Conservation (phyloP, 2,888 invertebrate genomes). For the Dendrolimus houi region DNA sequence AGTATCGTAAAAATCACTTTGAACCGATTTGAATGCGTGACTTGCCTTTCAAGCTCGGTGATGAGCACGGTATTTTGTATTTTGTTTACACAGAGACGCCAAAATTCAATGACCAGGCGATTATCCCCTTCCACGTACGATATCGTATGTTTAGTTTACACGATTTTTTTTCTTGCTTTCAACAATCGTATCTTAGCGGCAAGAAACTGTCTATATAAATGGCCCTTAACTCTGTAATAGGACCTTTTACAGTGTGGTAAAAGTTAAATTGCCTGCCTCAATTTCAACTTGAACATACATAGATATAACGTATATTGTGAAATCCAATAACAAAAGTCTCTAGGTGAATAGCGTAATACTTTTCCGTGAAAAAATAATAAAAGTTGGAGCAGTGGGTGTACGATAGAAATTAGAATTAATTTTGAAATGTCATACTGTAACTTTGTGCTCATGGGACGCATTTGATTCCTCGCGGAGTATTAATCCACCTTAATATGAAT, state of each 20-base stretch:
- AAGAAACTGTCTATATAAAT: no score
- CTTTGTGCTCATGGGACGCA: slow-evolving; percentile 29
- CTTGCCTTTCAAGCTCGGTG: no score
- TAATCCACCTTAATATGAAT: slow-evolving; percentile 3
- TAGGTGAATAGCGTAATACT: neutral
- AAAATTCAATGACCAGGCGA: no score
- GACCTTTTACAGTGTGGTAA: neutral
- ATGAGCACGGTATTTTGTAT: no score
- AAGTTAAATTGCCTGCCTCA: neutral
- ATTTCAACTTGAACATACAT: neutral
- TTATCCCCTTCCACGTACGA: no score
- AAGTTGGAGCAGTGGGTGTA: slow-evolving; percentile 10
- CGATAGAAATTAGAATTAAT: slow-evolving; percentile 10
- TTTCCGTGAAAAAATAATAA: slow-evolving; percentile 5
- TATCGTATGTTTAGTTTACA: no score
- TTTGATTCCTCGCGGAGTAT: slow-evolving; percentile 26
- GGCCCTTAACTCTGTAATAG: no score
- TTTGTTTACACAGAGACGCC: no score
- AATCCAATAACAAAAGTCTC: neutral
- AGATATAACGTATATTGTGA: neutral
- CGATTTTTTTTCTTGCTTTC: no score
- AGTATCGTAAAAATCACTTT: no score
- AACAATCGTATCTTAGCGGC: no score
- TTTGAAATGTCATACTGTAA: slow-evolving; percentile 21
- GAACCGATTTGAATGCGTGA: no score